Evolutionary conservation across 2,113 vertebrate genomes (phyloP).

Genomic region (Epinephelus moara): DNA sequence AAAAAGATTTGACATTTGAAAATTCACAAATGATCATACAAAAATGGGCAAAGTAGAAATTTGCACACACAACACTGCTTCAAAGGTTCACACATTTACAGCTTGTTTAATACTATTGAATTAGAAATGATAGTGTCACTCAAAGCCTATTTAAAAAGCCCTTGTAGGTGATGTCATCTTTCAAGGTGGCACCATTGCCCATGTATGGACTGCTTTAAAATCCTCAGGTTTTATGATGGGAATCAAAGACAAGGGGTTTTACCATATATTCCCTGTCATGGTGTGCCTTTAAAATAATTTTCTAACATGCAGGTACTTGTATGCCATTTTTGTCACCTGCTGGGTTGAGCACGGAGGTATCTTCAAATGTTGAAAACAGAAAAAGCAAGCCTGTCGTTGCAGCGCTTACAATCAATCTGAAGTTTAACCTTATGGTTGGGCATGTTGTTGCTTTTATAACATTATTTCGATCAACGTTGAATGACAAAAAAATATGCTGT

Average conservation of each 20-base stretch:
- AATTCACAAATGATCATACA: neutral
- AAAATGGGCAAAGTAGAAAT: neutral
- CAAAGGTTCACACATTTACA: conserved; percentile 2
- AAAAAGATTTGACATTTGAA: neutral
- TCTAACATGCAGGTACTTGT: neutral
- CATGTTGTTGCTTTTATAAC: no score
- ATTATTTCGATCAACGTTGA: neutral
- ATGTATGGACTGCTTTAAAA: neutral
- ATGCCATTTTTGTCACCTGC: neutral
- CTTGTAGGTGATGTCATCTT: neutral
- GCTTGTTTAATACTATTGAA: neutral
- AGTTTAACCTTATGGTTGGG: no score
- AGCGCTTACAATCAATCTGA: neutral
- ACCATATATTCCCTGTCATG: neutral
- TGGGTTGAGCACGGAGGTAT: neutral
- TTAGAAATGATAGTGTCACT: neutral
- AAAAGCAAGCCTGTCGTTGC: neutral
- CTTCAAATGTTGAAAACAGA: neutral
- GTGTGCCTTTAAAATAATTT: neutral
- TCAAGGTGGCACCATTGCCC: neutral
- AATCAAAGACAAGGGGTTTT: neutral
- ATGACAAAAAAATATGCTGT: neutral
- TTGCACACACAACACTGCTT: neutral
- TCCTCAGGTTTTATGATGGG: neutral
- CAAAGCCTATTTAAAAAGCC: neutral